These are phyloP conservation scores for Caranx ignobilis DNA, from an alignment of 2,113 vertebrate species.

Conservation along the genomic window DNA sequence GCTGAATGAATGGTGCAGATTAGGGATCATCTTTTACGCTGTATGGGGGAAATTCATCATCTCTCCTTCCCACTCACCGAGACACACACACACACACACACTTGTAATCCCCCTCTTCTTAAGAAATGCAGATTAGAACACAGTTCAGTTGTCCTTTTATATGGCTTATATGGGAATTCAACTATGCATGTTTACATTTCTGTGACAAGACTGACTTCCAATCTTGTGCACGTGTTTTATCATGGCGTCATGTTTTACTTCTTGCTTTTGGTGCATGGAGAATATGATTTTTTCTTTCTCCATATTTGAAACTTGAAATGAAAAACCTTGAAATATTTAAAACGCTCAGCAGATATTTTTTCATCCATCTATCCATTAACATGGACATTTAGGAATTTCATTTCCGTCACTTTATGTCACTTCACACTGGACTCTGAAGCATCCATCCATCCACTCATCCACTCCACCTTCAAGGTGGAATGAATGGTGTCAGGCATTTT, in stretches of 20 bases:
- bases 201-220: slow-evolving; percentile 39
- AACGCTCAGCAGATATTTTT: background rate
- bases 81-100: slow-evolving; percentile 22
- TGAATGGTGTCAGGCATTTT: slow-evolving; percentile 36
- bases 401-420: too few relatives aligned
- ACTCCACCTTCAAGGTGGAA: slow-evolving; percentile 15
- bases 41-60: slow-evolving; percentile 63
- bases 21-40: slow-evolving; percentile 68
- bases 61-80: slow-evolving; percentile 58
- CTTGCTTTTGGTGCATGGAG: slow-evolving; percentile 5
- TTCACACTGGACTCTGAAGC: background rate
- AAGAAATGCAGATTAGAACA: slow-evolving; percentile 72
- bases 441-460: slow-evolving; percentile 1
- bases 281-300: slow-evolving; percentile 35
- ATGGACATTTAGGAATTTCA: background rate
- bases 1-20: slow-evolving; percentile 65
- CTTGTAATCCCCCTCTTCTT: slow-evolving; percentile 62
- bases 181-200: slow-evolving; percentile 56
- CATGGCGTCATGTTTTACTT: slow-evolving; percentile 22
- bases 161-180: slow-evolving; percentile 50
- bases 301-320: background rate
- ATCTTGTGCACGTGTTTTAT: slow-evolving; percentile 33
- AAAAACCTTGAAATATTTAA: slow-evolving; percentile 5
- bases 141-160: slow-evolving; percentile 39
- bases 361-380: slow-evolving; percentile 6